A percentile compares a stretch with the other conserved stretches of the same genome.
These are phyloP conservation scores for Rallus limicola DNA, from an alignment of 2,113 vertebrate species.

Conservation along the genomic window DNA sequence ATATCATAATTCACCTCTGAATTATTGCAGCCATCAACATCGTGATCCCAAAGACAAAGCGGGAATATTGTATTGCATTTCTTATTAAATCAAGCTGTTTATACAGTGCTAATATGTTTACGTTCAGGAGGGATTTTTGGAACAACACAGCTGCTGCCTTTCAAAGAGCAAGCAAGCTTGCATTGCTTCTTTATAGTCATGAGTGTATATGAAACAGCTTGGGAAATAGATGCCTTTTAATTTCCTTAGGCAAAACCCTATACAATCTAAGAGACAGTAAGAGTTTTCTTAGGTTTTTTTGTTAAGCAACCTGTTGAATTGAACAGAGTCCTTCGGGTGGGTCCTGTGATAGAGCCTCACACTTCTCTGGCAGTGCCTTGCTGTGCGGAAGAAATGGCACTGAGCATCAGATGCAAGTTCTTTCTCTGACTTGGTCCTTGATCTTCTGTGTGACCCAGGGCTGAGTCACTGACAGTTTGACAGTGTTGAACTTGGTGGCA, in stretches of 20 bases:
- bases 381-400: neutral
- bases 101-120: conserved; percentile 64
- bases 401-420: neutral
- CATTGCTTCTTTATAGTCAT: neutral
- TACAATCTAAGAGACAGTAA: neutral
- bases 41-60: conserved; percentile 39
- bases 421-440: neutral
- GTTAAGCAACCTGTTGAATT: neutral
- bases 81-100: conserved; percentile 64
- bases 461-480: neutral
- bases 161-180: conserved; percentile 43
- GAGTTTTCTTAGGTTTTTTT: conserved; percentile 21
- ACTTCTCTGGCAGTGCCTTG: neutral
- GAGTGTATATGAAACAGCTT: conserved; percentile 19
- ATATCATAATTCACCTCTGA: conserved; percentile 61
- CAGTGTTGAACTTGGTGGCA: neutral
- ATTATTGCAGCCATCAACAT: conserved; percentile 19
- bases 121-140: conserved; percentile 54
- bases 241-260: conserved; percentile 36
- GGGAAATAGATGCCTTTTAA: conserved; percentile 34
- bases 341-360: neutral
- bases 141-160: conserved; percentile 63
- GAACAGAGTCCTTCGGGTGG: neutral
- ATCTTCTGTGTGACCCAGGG: conserved; percentile 3
- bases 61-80: conserved; percentile 42